Conservation (phyloP, 2,113 vertebrate species). For the Rousettus leschenaultii region DNA sequence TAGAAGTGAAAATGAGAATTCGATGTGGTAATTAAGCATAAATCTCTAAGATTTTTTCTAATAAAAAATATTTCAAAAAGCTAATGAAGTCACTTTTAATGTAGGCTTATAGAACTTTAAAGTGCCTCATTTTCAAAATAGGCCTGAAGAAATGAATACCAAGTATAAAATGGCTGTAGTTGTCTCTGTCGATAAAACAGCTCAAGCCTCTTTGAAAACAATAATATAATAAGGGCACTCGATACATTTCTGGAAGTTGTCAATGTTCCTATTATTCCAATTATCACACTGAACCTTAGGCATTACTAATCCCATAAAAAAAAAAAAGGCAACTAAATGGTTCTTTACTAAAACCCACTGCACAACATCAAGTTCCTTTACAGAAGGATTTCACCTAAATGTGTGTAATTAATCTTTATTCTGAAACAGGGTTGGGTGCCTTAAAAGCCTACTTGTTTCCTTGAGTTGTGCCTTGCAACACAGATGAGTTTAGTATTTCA, state of each 20-base stretch:
- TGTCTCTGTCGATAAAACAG: neutral
- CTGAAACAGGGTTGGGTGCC: slow-evolving; percentile 14
- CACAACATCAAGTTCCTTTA: slow-evolving; percentile 16
- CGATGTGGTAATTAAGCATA: neutral
- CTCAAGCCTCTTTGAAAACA: neutral
- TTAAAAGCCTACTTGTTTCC: slow-evolving; percentile 74
- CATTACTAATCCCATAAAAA: slow-evolving; percentile 11
- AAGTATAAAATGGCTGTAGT: neutral
- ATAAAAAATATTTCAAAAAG: slow-evolving; percentile 27
- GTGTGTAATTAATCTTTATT: slow-evolving; percentile 58
- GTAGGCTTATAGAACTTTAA: neutral
- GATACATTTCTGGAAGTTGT: slow-evolving; percentile 53
- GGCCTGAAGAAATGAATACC: neutral
- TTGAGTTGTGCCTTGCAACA: slow-evolving; percentile 37
- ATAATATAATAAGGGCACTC: neutral
- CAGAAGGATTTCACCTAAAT: slow-evolving; percentile 57
- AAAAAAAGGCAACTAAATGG: slow-evolving; percentile 14
- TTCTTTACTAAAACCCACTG: slow-evolving; percentile 25
- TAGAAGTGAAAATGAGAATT: neutral
- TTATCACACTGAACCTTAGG: slow-evolving; percentile 48
- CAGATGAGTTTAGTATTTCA: slow-evolving; percentile 73
- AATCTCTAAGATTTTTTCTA: slow-evolving; percentile 20
- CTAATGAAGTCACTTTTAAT: slow-evolving; percentile 23
- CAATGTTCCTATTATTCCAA: slow-evolving; percentile 36
- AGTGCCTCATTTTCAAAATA: neutral